phyloP scores from a whole-genome alignment of 2,888 invertebrate genomes.

The Latrodectus elegans region DNA sequence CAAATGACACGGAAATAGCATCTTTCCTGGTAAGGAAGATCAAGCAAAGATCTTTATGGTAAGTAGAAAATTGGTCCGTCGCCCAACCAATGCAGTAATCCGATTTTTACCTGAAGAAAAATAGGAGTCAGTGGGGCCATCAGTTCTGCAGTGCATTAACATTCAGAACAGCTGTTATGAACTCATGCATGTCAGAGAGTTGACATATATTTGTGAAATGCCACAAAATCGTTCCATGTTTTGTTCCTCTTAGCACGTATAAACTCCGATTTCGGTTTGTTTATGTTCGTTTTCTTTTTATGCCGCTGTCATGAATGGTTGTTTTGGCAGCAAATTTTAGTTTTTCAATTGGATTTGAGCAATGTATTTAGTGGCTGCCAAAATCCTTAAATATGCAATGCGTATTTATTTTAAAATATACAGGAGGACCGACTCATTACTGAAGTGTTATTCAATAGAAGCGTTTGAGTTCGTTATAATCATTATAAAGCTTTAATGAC shows the following conservation, averaged over 20 bases:
- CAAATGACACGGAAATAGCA: not conserved
- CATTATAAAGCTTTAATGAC: too few relatives aligned
- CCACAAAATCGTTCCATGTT: not conserved
- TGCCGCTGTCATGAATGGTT: not conserved
- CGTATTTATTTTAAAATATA: too few relatives aligned
- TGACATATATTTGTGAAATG: conserved; percentile 2
- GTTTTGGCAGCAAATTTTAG: too few relatives aligned
- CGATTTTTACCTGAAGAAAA: not conserved
- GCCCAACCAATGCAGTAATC: conserved; percentile 20
- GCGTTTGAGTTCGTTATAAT: too few relatives aligned
- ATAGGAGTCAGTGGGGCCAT: not conserved
- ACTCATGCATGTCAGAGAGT: not conserved
- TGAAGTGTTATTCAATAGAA: too few relatives aligned
- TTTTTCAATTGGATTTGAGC: too few relatives aligned
- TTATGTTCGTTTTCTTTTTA: not conserved
- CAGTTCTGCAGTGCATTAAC: not conserved
- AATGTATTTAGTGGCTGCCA: too few relatives aligned
- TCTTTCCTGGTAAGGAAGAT: not conserved
- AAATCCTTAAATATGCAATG: too few relatives aligned
- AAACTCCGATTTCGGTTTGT: not conserved
- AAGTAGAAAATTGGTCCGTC: conserved; percentile 19
- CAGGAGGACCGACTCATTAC: too few relatives aligned
- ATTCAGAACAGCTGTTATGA: not conserved
- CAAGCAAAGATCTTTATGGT: conserved; percentile 1
- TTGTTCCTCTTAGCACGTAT: not conserved